These are phyloP conservation scores for Nothoprocta perdicaria DNA, from an alignment of 2,113 vertebrate species.

Conservation along the genomic window DNA sequence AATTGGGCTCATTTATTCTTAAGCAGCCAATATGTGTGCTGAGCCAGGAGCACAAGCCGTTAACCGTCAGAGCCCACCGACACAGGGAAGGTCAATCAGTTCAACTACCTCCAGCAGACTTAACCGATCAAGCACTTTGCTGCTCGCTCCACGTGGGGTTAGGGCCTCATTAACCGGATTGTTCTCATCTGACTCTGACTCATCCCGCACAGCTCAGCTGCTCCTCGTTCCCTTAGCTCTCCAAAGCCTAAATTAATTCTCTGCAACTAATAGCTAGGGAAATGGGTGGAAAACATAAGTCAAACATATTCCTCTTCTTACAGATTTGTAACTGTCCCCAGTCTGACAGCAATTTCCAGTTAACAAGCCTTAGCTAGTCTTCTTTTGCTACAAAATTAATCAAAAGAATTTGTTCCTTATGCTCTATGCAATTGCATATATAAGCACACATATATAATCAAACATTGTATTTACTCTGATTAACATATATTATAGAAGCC, in stretches of 20 bases:
- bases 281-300: background rate
- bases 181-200: background rate
- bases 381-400: background rate
- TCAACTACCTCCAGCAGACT: background rate
- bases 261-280: background rate
- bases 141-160: accelerated
- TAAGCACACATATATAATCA: background rate
- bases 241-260: background rate
- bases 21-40: accelerated
- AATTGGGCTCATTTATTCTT: background rate
- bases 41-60: accelerated
- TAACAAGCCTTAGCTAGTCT: background rate
- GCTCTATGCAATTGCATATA: background rate
- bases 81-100: background rate
- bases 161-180: accelerated
- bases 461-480: background rate
- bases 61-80: accelerated
- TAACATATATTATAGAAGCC: background rate
- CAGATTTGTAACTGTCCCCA: background rate
- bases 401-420: background rate
- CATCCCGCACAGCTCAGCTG: background rate
- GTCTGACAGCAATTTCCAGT: background rate
- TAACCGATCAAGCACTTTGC: background rate
- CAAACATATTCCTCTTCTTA: background rate
- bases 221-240: background rate